Conservation (phyloP, 2,888 invertebrate genomes). For the Caenorhabditis macrosperma region DNA sequence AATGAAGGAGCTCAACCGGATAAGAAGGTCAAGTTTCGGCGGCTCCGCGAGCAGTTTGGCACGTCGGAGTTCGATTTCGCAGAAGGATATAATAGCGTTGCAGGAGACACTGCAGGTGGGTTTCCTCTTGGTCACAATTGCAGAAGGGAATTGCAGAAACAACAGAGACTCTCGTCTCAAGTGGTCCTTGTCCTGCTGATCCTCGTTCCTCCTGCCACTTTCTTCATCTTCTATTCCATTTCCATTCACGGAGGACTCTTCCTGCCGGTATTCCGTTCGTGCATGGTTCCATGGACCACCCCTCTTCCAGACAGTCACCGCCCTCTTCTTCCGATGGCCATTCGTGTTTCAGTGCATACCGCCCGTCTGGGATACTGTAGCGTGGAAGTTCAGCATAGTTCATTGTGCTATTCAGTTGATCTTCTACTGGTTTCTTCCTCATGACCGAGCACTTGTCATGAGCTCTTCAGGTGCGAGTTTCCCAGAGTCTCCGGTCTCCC, state of each 20-base stretch:
- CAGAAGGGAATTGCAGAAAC: slow-evolving; percentile 59
- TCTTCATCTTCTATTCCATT: slow-evolving; percentile 63
- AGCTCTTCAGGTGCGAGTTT: slow-evolving; percentile 53
- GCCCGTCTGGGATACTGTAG: slow-evolving; percentile 60
- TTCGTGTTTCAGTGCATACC: slow-evolving; percentile 64
- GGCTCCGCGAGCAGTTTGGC: slow-evolving; percentile 63
- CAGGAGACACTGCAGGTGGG: slow-evolving; percentile 65
- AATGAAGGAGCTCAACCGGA: slow-evolving; percentile 49
- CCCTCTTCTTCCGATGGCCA: slow-evolving; percentile 58
- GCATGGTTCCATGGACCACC: no score
- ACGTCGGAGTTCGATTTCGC: slow-evolving; percentile 63
- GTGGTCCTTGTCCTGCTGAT: slow-evolving; percentile 44
- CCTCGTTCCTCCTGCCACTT: slow-evolving; percentile 57
- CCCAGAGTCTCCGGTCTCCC: no score
- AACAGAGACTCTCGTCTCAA: slow-evolving; percentile 62
- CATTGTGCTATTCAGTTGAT: slow-evolving; percentile 62
- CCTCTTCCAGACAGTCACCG: slow-evolving; percentile 59
- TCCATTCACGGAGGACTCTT: slow-evolving; percentile 62
- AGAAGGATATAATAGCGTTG: slow-evolving; percentile 64
- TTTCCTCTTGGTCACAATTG: not conserved
- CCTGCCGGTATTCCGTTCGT: no score
- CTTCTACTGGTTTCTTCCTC: slow-evolving; percentile 65
- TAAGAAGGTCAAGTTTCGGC: slow-evolving; percentile 61
- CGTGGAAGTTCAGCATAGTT: slow-evolving; percentile 61
- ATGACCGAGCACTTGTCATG: slow-evolving; percentile 62